These are phyloP conservation scores for Argyresthia goedartella DNA, from an alignment of 2,888 invertebrate species.

Conservation along the genomic window DNA sequence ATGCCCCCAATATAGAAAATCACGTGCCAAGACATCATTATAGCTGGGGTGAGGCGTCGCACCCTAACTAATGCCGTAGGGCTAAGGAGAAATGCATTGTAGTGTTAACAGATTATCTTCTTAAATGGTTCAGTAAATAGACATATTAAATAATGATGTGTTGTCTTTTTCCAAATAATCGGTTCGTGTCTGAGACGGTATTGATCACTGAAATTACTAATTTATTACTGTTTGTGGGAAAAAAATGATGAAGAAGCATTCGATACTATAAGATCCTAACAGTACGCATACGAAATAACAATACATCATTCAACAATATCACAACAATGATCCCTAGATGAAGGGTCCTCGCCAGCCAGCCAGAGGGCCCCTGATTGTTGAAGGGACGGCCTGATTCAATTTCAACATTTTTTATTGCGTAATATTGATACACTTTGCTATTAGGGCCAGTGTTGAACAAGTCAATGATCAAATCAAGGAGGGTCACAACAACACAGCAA, in stretches of 20 bases:
- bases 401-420: conserved; percentile 58
- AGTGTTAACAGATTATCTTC: conserved; percentile 46
- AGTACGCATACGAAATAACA: conserved; percentile 12
- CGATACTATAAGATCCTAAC: not conserved
- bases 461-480: conserved; percentile 22
- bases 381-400: conserved; percentile 51
- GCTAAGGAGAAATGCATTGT: conserved; percentile 3
- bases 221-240: too few species aligned
- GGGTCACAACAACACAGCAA: conserved; percentile 22
- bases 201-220: not conserved
- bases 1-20: conserved; percentile 52
- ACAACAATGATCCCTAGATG: conserved; percentile 11
- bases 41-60: conserved; percentile 24
- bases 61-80: not conserved
- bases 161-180: not conserved
- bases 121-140: conserved; percentile 25
- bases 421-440: conserved; percentile 57
- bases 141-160: too few species aligned
- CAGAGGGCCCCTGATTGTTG: not conserved
- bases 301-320: not conserved
- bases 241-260: not conserved
- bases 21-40: conserved; percentile 40
- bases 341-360: conserved; percentile 25
- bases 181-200: too few species aligned
- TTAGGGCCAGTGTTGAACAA: conserved; percentile 37